A percentile compares a stretch with the other conserved stretches of the same genome.
These are phyloP conservation scores for Dinomys branickii DNA, from an alignment of 2,113 vertebrate species.

Conservation along the genomic window DNA sequence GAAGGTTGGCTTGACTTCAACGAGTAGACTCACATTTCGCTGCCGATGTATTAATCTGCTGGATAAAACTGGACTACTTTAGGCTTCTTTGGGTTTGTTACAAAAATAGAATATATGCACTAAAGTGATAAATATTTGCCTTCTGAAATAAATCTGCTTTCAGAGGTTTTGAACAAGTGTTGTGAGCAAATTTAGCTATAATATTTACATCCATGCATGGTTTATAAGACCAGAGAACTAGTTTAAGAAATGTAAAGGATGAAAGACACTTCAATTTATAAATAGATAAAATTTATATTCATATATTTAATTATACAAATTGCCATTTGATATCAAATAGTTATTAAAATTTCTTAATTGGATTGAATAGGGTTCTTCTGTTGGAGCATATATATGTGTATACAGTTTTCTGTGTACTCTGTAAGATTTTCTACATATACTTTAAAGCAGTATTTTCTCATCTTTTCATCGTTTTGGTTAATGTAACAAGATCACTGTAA, in stretches of 20 bases:
- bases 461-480: background rate
- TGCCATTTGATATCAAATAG: background rate
- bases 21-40: background rate
- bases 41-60: background rate
- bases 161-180: background rate
- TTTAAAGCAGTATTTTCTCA: background rate
- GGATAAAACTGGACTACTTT: background rate
- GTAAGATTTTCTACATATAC: background rate
- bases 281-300: background rate
- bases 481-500: background rate
- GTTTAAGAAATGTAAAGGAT: background rate
- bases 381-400: too few relatives aligned
- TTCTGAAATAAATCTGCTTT: background rate
- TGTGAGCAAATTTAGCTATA: background rate
- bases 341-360: background rate
- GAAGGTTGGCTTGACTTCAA: background rate
- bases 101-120: background rate
- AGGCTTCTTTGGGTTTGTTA: background rate
- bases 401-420: background rate
- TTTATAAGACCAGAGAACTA: background rate
- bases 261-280: background rate
- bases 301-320: background rate
- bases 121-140: background rate
- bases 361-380: background rate
- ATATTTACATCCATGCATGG: background rate